These are phyloP conservation scores for Scopus umbretta DNA, from an alignment of 2,113 vertebrate species.

Conservation along the genomic window DNA sequence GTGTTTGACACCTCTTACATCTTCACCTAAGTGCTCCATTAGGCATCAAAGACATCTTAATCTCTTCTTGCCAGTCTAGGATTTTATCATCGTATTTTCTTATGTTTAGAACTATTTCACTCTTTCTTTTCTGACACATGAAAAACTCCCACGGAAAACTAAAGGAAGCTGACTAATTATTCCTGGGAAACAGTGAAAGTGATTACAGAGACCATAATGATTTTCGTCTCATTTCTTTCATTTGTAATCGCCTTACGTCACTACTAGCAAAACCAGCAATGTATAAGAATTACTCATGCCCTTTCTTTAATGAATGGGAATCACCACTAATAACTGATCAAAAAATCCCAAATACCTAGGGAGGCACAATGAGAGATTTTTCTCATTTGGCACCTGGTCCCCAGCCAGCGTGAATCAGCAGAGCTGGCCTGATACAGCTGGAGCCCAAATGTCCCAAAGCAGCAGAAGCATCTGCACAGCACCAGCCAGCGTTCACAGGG, in stretches of 20 bases:
- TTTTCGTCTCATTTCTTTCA: background rate
- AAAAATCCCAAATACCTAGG: background rate
- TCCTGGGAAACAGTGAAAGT: background rate
- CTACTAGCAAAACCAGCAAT: background rate
- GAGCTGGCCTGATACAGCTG: background rate
- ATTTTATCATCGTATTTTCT: background rate
- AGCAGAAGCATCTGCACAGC: background rate
- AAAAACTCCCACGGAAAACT: background rate
- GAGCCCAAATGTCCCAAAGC: background rate
- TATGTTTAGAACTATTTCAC: background rate
- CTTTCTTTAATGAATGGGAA: background rate
- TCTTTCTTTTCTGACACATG: background rate
- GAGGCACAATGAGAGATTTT: background rate
- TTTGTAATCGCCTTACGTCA: background rate
- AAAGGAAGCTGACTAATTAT: conserved; percentile 14
- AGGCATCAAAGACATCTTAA: background rate
- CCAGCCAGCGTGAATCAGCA: rapidly evolving
- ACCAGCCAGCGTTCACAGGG: rapidly evolving
- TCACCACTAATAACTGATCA: background rate
- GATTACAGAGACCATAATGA: background rate
- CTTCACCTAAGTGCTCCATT: background rate
- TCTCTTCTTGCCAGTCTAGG: background rate
- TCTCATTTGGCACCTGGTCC: background rate
- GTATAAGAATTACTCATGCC: background rate
- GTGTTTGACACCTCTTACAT: background rate